These are phyloP conservation scores for Amiota mariae DNA, from an alignment of 2,888 invertebrate genomes.

Conservation along the genomic window DNA sequence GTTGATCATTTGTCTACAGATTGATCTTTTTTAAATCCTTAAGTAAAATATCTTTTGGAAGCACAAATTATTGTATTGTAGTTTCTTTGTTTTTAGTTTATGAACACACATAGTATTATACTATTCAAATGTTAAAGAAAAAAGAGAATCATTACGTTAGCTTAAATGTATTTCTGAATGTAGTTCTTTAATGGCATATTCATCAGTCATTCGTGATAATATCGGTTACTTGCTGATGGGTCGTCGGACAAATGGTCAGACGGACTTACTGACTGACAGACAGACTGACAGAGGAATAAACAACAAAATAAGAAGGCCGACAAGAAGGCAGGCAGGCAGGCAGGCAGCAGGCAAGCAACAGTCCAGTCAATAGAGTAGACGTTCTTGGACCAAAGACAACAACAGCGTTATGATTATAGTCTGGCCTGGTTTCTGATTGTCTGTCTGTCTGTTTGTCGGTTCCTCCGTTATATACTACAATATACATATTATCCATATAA, in stretches of 20 bases:
- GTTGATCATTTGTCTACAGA: constrained; percentile 58
- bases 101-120: no score
- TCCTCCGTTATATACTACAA: background rate
- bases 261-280: constrained; percentile 32
- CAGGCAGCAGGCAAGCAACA: background rate
- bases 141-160: constrained; percentile 19
- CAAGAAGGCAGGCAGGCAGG: no score
- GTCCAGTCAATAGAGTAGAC: background rate
- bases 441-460: constrained; percentile 25
- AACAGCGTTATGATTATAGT: background rate
- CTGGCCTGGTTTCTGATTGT: constrained; percentile 29
- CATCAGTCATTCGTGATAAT: constrained; percentile 70
- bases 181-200: constrained; percentile 69
- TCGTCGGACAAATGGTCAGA: background rate
- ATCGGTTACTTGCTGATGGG: constrained; percentile 46
- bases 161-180: constrained; percentile 46
- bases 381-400: background rate
- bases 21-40: constrained; percentile 37
- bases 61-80: no score
- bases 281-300: constrained; percentile 20
- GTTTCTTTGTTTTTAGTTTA: no score
- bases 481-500: background rate
- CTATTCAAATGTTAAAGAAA: no score
- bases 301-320: constrained; percentile 29
- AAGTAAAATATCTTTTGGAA: constrained; percentile 20